Base-by-base conservation (phyloP, 2,797 vertebrate genomes). In the Nothura maculosa region DNA sequence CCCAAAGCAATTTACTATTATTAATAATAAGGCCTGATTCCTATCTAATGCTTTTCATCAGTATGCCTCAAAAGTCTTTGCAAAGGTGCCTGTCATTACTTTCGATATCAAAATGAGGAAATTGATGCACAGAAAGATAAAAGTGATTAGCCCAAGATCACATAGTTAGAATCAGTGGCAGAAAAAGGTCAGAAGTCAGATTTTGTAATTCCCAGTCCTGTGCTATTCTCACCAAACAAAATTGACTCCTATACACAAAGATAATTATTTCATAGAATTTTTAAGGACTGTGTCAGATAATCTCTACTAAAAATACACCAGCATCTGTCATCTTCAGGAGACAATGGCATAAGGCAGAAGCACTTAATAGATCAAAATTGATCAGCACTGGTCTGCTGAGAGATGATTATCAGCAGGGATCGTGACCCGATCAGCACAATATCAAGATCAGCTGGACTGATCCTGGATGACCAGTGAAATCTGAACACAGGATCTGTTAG, bases 1-100 rank as follows among this genome's bases (percentile, higher is more conserved):
- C 90, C 92, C 62, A 89, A 94, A 94, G 95, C 93, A 94, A 93
- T 96, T 95, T 93, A 82, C 80, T 92, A 34, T 92, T 96, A 94
- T 94, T 96, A 94, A 84, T 88, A 95, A 92, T 91, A 94, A 94
- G 85, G 34, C 82, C 77, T 84, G 82, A 89, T 96, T 95, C 82
- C 40, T 94, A 94, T 92, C 92, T 91, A 93, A 67, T 76, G 52
- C 87, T 86, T 96, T 95, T 92, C 89, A 94, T 95, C 90, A 94
- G 85, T 92, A 87, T 91, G 89, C 89, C 70, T 92, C 87, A 86
- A 86, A 94, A 94, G 87, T 76, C 92, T 91, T 93, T 87, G 63
- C 82, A 48, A 64, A 85, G 80, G 77, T 87, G 47, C 52, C 54
- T 89, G 80, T 86, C 88, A 89, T 94, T 90, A 95, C 93, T 94